Evolutionary conservation across 2,113 vertebrate species (phyloP), one percentile per base, ranked within the genome.

Genomic region (Vulpes vulpes): DNA sequence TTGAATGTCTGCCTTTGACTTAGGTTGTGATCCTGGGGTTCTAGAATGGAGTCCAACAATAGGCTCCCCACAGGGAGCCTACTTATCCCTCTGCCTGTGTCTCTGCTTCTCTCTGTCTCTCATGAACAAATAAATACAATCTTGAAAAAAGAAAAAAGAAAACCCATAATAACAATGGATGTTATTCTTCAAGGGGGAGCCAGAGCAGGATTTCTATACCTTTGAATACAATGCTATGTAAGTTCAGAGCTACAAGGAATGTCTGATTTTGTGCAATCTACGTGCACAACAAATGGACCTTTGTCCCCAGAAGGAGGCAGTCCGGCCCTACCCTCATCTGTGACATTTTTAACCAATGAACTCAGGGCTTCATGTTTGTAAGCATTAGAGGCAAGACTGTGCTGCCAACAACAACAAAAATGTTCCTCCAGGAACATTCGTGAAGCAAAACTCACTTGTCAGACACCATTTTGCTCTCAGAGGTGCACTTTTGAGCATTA

Each of bases 351-450:
- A 38, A 64, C 89, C 53, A 35, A 4, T 57, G 49, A 93, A 60
- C 32, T 51, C 23, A 89, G 43, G 23, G 30, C 23, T 11, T 19
- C 20, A 2, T 51, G 35, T 71, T 86, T 51, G 4, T 16, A 76
- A 74, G 76, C 43, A 38, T 62, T 74, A 38, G 80, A 82, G 22
- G 60, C 35, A 80, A 69, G 35, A 32, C 9, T 35, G 30, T 20
- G 2, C 38, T 94, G 82, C 82, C 71, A 94, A 94, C 32, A 65
- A 38, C 55, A 90, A 78, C 73, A 89, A 35, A 76, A 85, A 38
- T 55, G 32, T 83, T 93, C 87, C 65, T 89, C 27, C 32, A 74
- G 87, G 80, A 95, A 94, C 93, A 82, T 78, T 43, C 4, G 6
- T 35, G 80, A 81, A 55, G 65, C 38, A 74, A 89, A 89, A 20